Evolutionary conservation across 2,888 invertebrate genomes (phyloP).

Genomic region (Drosophila longiperda): DNA sequence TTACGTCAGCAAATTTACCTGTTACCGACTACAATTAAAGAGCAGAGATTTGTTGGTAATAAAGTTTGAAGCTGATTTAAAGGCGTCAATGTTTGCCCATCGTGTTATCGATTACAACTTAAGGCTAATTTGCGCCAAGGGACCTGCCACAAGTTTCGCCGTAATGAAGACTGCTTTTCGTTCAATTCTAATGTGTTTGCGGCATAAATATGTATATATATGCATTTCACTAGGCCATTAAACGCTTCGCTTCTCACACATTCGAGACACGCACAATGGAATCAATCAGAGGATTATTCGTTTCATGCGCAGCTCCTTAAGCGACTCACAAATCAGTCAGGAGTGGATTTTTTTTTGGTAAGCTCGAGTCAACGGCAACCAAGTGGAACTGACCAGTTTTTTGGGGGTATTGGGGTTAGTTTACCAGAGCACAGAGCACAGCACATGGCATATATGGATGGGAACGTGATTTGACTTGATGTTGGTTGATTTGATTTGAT

Average conservation of each 20-base stretch:
- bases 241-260: slow-evolving; percentile 13
- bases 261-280: slow-evolving; percentile 27
- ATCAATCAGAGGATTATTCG: slow-evolving; percentile 40
- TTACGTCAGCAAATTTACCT: background rate
- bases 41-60: background rate
- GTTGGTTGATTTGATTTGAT: slow-evolving; percentile 64
- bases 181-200: background rate
- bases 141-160: slow-evolving; percentile 3
- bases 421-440: too few species aligned
- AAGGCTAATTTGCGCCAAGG: slow-evolving; percentile 16
- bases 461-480: slow-evolving; percentile 58
- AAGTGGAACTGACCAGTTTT: slow-evolving; percentile 26
- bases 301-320: slow-evolving; percentile 33
- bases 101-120: slow-evolving; percentile 11
- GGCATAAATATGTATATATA: background rate
- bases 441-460: background rate
- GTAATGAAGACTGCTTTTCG: background rate
- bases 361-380: slow-evolving; percentile 6
- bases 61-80: too few species aligned
- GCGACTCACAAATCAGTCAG: slow-evolving; percentile 57
- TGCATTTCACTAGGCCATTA: slow-evolving; percentile 4
- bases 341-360: background rate
- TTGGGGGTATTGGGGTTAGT: background rate
- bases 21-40: too few species aligned
- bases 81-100: background rate